Base-by-base conservation (phyloP, 2,113 vertebrate species). In the Ailurus styani region DNA sequence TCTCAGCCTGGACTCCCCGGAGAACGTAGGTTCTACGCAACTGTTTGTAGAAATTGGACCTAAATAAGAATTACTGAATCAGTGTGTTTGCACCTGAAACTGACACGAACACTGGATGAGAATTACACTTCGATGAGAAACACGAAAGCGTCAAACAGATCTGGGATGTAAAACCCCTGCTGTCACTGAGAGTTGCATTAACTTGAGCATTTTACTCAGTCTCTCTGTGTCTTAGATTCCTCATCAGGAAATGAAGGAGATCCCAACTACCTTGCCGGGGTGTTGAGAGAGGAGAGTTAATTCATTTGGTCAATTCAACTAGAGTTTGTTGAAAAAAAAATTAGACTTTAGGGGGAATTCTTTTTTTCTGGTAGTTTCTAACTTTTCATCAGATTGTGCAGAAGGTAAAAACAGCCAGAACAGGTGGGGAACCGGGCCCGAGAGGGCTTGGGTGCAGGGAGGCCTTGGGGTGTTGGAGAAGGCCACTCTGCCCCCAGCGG, bases 401-500 rank as follows among this genome's bases (percentile, higher is more conserved):
- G 42, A 87, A 13, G 21, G 29, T 62, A 52, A 17, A 62, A 54
- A 27, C 5, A 23, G 23, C 31, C 34, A 73, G 66, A 47, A 47
- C 7, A 34, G 20, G 2, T 29, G 42, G 40, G 42, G 55, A 77
- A 34, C 31, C 3, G 0, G 14, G 54, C 45, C 14, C 23, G 42
- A 1, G 1, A 25, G 12, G 23, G 52, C 23, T 7, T 12, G 20
- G 60, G 23, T 42, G 23, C 2, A 12, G 25, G 13, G 72, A 45
- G 72, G 7, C 72, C 42, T 45, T 10, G 70, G 55, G 12, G 42
- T 4, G 1, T 17, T 18, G 11, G 40, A 12, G 87, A 3, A 42
- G 72, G 25, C 1, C 3, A 1, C 83, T n/a, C 3, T 1, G 5
- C 8, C 23, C 34, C 31, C 37, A 29, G 14, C 0, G 3, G 40